Percentiles rank a stretch among this genome's conserved stretches.
These are phyloP conservation scores for Tiliacea aurago DNA, from an alignment of 2,888 invertebrate species.

Conservation along the genomic window DNA sequence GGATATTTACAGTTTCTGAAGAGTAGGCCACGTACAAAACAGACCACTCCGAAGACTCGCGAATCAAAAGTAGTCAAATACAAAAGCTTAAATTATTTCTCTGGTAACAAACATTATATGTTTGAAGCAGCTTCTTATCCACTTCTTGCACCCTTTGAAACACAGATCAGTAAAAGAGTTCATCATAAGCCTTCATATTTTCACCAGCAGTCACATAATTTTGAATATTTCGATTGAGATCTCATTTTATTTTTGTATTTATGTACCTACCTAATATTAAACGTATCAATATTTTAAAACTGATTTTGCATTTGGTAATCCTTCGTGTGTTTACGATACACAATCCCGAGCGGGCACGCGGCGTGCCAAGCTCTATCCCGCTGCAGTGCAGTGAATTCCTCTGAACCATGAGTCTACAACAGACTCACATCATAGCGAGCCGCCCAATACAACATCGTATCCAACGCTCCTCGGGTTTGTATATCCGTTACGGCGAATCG, in stretches of 20 bases:
- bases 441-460: slow-evolving; percentile 19
- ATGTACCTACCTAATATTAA: slow-evolving; percentile 24
- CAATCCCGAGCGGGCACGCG: slow-evolving; percentile 55
- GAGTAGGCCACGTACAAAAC: slow-evolving; percentile 27
- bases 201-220: slow-evolving; percentile 76
- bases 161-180: slow-evolving; percentile 49
- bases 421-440: slow-evolving; percentile 15
- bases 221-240: slow-evolving; percentile 74
- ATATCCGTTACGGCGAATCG: slow-evolving; percentile 8
- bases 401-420: slow-evolving; percentile 65
- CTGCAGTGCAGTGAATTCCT: slow-evolving; percentile 72
- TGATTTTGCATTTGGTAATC: slow-evolving; percentile 68
- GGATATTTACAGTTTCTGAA: slow-evolving; percentile 48
- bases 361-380: slow-evolving; percentile 67
- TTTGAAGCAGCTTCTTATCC: slow-evolving; percentile 61
- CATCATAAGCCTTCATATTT: slow-evolving; percentile 73
- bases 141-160: slow-evolving; percentile 52
- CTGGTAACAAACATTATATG: slow-evolving; percentile 62
- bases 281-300: slow-evolving; percentile 27
- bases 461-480: slow-evolving; percentile 63
- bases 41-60: slow-evolving; percentile 11
- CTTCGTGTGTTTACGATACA: slow-evolving; percentile 67
- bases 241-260: slow-evolving; percentile 14
- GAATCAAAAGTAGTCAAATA: slow-evolving; percentile 53
- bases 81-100: slow-evolving; percentile 63